Evolutionary conservation across 2,888 invertebrate species (phyloP).

Genomic region (Tiliacea citrago): DNA sequence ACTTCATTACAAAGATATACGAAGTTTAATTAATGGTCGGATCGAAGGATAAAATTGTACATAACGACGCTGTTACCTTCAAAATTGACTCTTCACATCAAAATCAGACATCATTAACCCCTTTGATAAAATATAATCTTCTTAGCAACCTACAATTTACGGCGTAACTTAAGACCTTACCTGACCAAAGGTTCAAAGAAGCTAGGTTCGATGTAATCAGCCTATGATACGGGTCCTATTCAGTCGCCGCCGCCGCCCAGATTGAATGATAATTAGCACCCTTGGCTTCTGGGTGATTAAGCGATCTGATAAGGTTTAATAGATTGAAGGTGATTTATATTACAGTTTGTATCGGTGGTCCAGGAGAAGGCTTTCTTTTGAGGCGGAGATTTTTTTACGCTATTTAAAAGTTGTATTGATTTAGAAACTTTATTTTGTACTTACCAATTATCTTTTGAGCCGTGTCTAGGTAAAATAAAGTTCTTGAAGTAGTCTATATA

Average conservation of each 20-base stretch:
- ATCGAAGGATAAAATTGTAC: not conserved
- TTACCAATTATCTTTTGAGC: too few species aligned
- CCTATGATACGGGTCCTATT: conserved; percentile 64
- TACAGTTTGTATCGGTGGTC: conserved; percentile 8
- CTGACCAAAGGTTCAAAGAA: conserved; percentile 59
- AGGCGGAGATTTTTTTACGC: not conserved
- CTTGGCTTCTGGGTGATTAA: conserved; percentile 58
- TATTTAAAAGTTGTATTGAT: not conserved
- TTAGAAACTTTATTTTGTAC: not conserved
- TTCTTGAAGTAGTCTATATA: too few species aligned
- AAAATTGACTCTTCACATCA: conserved; percentile 4
- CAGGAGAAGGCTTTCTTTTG: not conserved
- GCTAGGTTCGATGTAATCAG: conserved; percentile 61
- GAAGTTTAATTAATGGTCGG: not conserved
- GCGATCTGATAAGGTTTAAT: conserved; percentile 56
- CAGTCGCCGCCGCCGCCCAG: conserved; percentile 42
- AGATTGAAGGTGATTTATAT: conserved; percentile 51
- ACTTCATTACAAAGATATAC: not conserved
- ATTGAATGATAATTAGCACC: conserved; percentile 68
- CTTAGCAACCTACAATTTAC: conserved; percentile 24
- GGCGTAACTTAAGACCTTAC: conserved; percentile 25
- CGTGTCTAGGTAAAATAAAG: too few species aligned
- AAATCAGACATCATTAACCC: conserved; percentile 44
- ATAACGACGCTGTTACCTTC: not conserved
- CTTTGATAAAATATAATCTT: conserved; percentile 44